Evolutionary conservation across 1,140 invertebrate genomes (phyloP), one percentile per base, ranked within the genome.

Genomic region (Psix sp.): DNA sequence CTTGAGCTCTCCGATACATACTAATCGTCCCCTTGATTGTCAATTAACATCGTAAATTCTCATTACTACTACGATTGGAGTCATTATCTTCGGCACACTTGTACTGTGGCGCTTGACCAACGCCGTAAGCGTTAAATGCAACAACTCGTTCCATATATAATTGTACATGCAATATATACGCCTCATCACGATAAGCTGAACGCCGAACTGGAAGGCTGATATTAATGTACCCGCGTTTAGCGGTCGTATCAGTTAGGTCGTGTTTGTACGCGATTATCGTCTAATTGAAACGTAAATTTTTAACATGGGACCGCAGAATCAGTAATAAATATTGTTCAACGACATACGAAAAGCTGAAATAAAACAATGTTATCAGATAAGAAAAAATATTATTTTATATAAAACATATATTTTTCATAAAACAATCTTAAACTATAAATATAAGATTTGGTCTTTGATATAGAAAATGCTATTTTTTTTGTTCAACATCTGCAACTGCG

Each of bases 21-120:
- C 62, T 54, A 56, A 67, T 62, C 46, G 42, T 42, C 16, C 40
- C 40, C 35, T 72, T 72, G 72, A 67, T 72, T 68, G 63, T 49
- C 63, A 72, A 72, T 59, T 60, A 63, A 59, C 45, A 65, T 46
- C 45, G 52, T 68, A 76, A 72, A 76, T 72, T 72, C 42, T 76
- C 67, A 76, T 76, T 76, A 68, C 51, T 26, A 38, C 40, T 26
- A 11, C 26, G 39, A 59, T 59, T 17, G 17, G 33, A 49, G 15
- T 60, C 51, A 63, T 65, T 68, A 57, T 68, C 56, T 35, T 2
- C 13, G 20, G 26, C 54, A 57, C 63, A 51, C 74, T 68, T 65
- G 52, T 63, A 62, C 29, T n/a, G 49, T 26, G 43, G 51, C 63
- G 10, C 40, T 63, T 48, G 46, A 63, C 59, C 56, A 63, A 38